Base-by-base conservation (phyloP, 92 coral and sea anemone genomes). In the Bergia sp. region DNA sequence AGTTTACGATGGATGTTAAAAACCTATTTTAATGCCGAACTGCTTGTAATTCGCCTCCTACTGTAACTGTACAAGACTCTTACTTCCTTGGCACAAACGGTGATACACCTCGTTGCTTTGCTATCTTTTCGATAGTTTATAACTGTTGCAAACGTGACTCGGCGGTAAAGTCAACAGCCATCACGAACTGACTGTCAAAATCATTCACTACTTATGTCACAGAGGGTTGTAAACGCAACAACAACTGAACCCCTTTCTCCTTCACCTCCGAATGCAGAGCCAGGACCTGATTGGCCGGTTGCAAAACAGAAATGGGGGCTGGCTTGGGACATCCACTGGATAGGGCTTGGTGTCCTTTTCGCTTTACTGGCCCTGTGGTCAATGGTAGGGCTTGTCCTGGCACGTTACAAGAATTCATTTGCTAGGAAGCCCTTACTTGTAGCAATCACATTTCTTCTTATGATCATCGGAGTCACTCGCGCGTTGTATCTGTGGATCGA, bases 241-340 rank as follows among this genome's bases (percentile, higher is more conserved):
- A 38, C 77, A 1, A 29, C 42, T 2, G 23, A 20, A 2, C 4
- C 69, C 8, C 77, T 39, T n/a, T 21, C 37, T 71, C 40, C 38
- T 47, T 21, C 82, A 42, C 61, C 82, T 50, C 93, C 92, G 13
- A 77, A 76, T 7, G 91, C 96, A 55, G 96, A 93, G 64, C 96
- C 94, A 18, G 94, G 91, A 44, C 96, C 96, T 1, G 91, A 91
- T 43, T 93, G 96, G 96, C 92, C 96, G 0, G 92, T 89, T 8
- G 96, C 96, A 53, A 88, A 91, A 41, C 57, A 89, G 64, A 73
- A 53, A 23, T 93, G 96, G 96, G 91, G 92, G 12, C 65, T 90
- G 61, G 92, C 91, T 12, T 93, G 96, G 96, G 89, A 93, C 40
- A 40, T 89, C 0, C 96, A 93, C 65, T 93, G 91, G 86, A 81